Evolutionary conservation across 2,888 invertebrate species (phyloP).

Genomic region (Himalopsyche kuldschensis): DNA sequence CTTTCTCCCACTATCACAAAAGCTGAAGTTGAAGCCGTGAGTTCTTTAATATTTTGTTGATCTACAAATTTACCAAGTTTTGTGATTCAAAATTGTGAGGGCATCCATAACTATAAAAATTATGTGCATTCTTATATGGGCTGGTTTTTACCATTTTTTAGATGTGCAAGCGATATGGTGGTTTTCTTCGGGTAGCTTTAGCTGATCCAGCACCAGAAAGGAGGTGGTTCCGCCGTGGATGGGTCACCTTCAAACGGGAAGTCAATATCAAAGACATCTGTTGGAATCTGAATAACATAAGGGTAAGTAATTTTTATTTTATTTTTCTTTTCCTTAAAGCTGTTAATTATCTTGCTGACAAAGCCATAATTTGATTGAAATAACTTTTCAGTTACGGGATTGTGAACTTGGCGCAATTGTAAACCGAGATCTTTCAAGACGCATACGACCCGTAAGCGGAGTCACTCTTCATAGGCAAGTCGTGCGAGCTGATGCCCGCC

Average conservation of each 20-base stretch:
- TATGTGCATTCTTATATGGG: neutral
- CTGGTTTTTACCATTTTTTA: conserved; percentile 44
- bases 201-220: conserved; percentile 97
- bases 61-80: no score
- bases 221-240: conserved; percentile 94
- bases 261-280: conserved; percentile 99
- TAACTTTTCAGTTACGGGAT: conserved; percentile 71
- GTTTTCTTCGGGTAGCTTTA: conserved; percentile 92
- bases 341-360: neutral
- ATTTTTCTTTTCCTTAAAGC: neutral
- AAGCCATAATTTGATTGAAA: conserved; percentile 6
- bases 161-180: conserved; percentile 89
- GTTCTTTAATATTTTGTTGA: conserved; percentile 44
- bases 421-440: conserved; percentile 92
- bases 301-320: conserved; percentile 56
- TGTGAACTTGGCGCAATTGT: conserved; percentile 94
- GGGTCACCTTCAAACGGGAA: conserved; percentile 96
- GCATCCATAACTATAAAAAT: no score
- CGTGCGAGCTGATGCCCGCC: conserved; percentile 86
- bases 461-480: conserved; percentile 87
- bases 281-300: conserved; percentile 95
- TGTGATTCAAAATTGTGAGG: no score
- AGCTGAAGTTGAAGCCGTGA: conserved; percentile 92
- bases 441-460: conserved; percentile 90
- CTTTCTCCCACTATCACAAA: conserved; percentile 95